Percentiles rank a stretch among this genome's conserved stretches.
These are phyloP conservation scores for Timema podura DNA, from an alignment of 2,888 invertebrate genomes.

Conservation along the genomic window DNA sequence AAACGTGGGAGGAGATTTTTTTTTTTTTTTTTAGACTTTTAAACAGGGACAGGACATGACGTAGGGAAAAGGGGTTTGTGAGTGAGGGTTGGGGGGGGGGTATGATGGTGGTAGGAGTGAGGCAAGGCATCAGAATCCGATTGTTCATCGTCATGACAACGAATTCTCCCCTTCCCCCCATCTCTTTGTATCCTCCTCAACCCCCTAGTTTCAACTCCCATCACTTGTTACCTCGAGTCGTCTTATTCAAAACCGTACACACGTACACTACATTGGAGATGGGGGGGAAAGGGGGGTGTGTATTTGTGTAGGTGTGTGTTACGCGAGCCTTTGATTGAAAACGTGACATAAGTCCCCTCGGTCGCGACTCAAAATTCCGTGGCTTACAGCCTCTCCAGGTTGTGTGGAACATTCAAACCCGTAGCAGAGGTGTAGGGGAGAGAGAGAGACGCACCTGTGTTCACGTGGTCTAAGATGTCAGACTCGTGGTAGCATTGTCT, in stretches of 20 bases:
- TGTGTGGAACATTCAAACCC: too few relatives aligned
- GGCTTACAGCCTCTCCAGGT: too few relatives aligned
- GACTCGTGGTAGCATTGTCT: too few relatives aligned
- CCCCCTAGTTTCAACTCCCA: slow-evolving; percentile 9
- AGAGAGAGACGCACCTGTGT: too few relatives aligned
- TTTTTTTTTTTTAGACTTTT: not conserved
- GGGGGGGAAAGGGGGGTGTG: too few relatives aligned
- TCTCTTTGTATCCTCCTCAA: not conserved
- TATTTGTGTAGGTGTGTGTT: too few relatives aligned
- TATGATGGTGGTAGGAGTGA: not conserved
- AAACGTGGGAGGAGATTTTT: not conserved
- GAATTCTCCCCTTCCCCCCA: slow-evolving; percentile 15
- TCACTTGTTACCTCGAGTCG: slow-evolving; percentile 10
- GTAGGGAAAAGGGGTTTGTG: not conserved
- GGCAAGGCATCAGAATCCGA: slow-evolving; percentile 24
- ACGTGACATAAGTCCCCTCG: too few relatives aligned
- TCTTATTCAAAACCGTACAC: slow-evolving; percentile 4
- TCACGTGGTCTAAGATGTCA: too few relatives aligned
- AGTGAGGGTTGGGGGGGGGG: not conserved
- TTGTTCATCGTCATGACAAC: slow-evolving; percentile 27
- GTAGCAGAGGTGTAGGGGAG: too few relatives aligned
- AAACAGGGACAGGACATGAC: slow-evolving; percentile 14
- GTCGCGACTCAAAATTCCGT: too few relatives aligned
- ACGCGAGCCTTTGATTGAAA: too few relatives aligned
- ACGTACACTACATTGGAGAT: not conserved